phyloP scores from a whole-genome alignment of 2,113 vertebrate species.

The Dasyurus viverrinus region DNA sequence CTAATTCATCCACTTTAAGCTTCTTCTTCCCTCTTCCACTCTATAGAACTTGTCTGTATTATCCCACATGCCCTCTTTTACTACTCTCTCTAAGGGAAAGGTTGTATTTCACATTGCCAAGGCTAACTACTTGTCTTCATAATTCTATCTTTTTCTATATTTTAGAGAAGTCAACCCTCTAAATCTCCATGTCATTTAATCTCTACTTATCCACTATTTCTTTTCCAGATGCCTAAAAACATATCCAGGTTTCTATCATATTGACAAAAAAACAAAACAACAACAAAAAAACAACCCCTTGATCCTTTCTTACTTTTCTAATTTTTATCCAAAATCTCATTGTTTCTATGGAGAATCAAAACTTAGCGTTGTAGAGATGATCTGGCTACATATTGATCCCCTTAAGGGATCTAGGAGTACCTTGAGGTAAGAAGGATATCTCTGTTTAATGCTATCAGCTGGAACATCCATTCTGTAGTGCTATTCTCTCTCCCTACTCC shows the following conservation, averaged over 20 bases:
- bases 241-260: background rate
- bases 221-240: background rate
- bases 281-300: background rate
- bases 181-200: background rate
- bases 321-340: background rate
- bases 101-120: too few relatives aligned
- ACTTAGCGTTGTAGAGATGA: background rate
- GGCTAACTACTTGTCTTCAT: background rate
- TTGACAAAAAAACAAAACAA: too few relatives aligned
- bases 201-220: background rate
- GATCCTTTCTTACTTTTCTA: background rate
- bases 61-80: background rate
- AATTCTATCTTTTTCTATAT: background rate
- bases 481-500: too few relatives aligned
- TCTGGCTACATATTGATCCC: background rate
- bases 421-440: too few relatives aligned
- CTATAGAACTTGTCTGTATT: background rate
- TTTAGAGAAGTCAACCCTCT: background rate
- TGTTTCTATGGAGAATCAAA: background rate
- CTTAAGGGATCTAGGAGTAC: background rate
- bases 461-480: too few relatives aligned
- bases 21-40: background rate
- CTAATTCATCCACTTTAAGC: background rate
- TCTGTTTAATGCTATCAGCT: too few relatives aligned
- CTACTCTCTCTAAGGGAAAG: background rate